phyloP scores from a whole-genome alignment of 2,888 invertebrate genomes.

The Oligia strigilis region DNA sequence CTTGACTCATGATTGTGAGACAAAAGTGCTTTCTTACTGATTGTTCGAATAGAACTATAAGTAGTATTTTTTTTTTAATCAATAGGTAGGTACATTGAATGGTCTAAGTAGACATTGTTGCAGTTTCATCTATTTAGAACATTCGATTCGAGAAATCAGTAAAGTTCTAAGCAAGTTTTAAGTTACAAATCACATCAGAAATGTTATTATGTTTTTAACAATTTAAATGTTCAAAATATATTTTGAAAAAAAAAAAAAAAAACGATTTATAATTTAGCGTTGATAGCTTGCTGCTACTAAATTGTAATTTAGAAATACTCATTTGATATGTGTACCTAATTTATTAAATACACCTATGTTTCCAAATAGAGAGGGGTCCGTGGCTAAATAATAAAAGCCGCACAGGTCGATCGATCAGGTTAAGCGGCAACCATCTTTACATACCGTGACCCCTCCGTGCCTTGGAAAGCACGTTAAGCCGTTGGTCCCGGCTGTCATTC shows the following conservation, averaged over 20 bases:
- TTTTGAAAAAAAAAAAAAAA: too few species aligned
- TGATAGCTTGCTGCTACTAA: neutral
- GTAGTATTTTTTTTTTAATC: constrained; percentile 10
- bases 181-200: neutral
- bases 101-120: constrained; percentile 6
- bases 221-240: neutral
- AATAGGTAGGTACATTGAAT: constrained; percentile 1
- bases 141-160: constrained; percentile 20
- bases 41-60: constrained; percentile 5
- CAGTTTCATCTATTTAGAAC: constrained; percentile 33
- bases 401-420: too few species aligned
- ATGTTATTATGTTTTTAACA: neutral
- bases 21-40: neutral
- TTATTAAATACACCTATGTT: neutral
- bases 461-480: too few species aligned
- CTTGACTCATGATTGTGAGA: constrained; percentile 46
- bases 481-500: too few species aligned
- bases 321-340: neutral
- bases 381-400: too few species aligned
- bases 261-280: neutral
- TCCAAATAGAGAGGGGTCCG: neutral
- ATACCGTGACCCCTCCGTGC: too few species aligned
- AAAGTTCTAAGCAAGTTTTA: neutral
- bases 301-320: neutral
- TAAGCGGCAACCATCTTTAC: too few species aligned